Percentiles rank a stretch among this genome's conserved stretches.
phyloP scores from a whole-genome alignment of 2,888 invertebrate species.

The Eristalinus sepulchralis region DNA sequence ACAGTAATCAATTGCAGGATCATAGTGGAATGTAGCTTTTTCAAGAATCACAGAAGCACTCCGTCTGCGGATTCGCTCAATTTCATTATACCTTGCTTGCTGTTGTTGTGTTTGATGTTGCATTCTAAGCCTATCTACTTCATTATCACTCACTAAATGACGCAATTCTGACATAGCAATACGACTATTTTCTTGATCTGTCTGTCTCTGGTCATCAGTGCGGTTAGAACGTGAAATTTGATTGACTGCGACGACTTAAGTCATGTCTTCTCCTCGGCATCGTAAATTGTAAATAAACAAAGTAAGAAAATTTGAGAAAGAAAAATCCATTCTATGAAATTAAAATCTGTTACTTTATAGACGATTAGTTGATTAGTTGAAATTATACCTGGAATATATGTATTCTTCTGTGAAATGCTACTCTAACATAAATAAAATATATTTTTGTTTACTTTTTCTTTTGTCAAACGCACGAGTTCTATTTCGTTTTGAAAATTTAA shows the following conservation, averaged over 20 bases:
- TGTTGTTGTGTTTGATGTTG: conserved; percentile 61
- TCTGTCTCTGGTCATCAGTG: conserved; percentile 35
- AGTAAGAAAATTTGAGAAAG: conserved; percentile 13
- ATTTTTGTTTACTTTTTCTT: no score
- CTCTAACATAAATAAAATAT: no score
- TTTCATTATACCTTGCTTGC: conserved; percentile 48
- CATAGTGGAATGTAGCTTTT: no score
- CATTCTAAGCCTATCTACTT: conserved; percentile 54
- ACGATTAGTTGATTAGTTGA: no score
- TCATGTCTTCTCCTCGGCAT: conserved; percentile 15
- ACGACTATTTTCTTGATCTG: conserved; percentile 26
- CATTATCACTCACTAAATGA: no score
- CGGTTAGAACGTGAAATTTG: conserved; percentile 27
- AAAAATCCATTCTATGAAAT: no score
- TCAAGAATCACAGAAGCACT: conserved; percentile 20
- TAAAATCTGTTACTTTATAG: no score
- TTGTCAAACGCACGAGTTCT: no score
- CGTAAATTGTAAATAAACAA: conserved; percentile 11
- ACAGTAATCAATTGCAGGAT: no score
- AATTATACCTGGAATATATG: no score
- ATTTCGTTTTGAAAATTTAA: no score
- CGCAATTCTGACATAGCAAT: conserved; percentile 44
- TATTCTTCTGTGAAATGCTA: no score
- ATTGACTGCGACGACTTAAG: conserved; percentile 27
- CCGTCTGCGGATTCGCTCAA: conserved; percentile 32